These are phyloP conservation scores for Tribolium madens DNA, from an alignment of 1,140 invertebrate species.

Conservation along the genomic window DNA sequence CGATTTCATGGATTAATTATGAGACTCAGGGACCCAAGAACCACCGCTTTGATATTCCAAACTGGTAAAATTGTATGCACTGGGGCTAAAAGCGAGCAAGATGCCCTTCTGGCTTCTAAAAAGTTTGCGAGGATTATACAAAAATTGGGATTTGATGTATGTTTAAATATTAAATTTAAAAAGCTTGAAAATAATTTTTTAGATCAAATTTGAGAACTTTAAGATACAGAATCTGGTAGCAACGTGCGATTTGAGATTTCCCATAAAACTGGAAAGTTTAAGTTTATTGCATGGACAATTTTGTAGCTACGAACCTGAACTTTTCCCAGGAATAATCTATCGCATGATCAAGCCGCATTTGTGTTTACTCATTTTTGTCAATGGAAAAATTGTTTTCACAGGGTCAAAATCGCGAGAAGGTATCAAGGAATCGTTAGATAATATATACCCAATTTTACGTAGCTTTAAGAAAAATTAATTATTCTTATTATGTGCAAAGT, in stretches of 20 bases:
- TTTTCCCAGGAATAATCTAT: constrained; percentile 98
- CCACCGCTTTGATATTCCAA: constrained; percentile 97
- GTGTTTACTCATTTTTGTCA: constrained; percentile 97
- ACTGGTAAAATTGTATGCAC: constrained; percentile 99
- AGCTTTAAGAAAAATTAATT: constrained; percentile 89
- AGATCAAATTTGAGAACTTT: constrained; percentile 96
- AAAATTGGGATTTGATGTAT: constrained; percentile 95
- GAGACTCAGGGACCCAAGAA: constrained; percentile 95
- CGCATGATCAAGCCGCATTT: constrained; percentile 96
- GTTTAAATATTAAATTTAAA: constrained; percentile 55
- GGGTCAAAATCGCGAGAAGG: constrained; percentile 94
- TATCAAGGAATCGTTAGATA: constrained; percentile 94
- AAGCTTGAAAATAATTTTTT: constrained; percentile 59
- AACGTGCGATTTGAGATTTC: constrained; percentile 97
- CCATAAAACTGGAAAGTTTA: constrained; percentile 95
- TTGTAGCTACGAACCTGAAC: constrained; percentile 89
- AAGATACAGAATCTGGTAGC: constrained; percentile 99
- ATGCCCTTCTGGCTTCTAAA: constrained; percentile 91
- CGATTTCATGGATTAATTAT: constrained; percentile 99
- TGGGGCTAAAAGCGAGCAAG: constrained; percentile 95
- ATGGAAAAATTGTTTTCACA: constrained; percentile 97
- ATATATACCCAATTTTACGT: constrained; percentile 96
- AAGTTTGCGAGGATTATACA: constrained; percentile 99
- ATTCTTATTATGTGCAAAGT: background rate
- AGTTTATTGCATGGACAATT: constrained; percentile 97